Conservation (phyloP, 2,797 vertebrate species). For the Phataginus tricuspis region DNA sequence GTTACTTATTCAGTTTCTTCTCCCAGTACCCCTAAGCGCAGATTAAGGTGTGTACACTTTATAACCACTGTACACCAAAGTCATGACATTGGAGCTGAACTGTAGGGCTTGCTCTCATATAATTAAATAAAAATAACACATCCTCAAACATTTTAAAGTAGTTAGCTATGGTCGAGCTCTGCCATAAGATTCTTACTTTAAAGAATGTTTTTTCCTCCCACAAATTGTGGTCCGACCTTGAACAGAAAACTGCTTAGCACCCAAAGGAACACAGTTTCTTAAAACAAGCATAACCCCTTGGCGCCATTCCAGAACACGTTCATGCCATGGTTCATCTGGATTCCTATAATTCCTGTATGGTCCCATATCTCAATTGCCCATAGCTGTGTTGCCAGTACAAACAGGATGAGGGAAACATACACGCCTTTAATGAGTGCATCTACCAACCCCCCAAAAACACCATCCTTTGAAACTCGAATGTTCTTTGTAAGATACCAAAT, state of each 20-base stretch:
- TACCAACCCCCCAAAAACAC: slow-evolving; percentile 21
- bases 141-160: not conserved
- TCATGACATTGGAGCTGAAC: not conserved
- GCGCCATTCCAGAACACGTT: not conserved
- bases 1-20: not conserved
- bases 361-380: slow-evolving; percentile 72
- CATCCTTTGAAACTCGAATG: not conserved
- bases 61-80: not conserved
- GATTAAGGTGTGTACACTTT: not conserved
- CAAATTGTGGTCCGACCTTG: slow-evolving; percentile 21
- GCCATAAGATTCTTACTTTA: not conserved
- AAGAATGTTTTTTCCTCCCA: not conserved
- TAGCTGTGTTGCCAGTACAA: slow-evolving; percentile 61
- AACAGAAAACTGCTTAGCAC: slow-evolving; percentile 22
- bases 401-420: slow-evolving; percentile 58
- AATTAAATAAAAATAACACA: not conserved
- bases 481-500: not conserved
- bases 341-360: slow-evolving; percentile 72
- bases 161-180: not conserved
- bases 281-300: slow-evolving; percentile 25
- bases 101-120: not conserved
- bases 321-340: slow-evolving; percentile 54
- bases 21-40: not conserved
- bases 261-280: slow-evolving; percentile 34
- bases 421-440: slow-evolving; percentile 24